Conservation (phyloP, 64 coral and sea anemone genomes). For the Montipora foliosa region DNA sequence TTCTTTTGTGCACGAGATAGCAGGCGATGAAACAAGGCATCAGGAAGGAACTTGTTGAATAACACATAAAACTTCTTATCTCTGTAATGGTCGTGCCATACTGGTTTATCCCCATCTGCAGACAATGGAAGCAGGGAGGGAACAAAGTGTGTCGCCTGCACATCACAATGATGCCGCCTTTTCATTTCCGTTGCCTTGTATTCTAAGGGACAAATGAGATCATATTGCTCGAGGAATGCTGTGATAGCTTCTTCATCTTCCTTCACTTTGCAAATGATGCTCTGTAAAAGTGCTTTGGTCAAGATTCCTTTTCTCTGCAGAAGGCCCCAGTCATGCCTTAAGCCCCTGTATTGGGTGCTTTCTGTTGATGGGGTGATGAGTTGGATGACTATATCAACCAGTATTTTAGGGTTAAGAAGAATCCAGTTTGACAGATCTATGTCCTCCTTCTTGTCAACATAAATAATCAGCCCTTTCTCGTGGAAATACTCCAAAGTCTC, state of each 20-base stretch:
- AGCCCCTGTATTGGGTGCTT: neutral
- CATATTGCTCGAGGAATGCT: too few species aligned
- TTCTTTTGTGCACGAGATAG: conserved; percentile 72
- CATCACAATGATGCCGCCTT: neutral
- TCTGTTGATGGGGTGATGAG: too few species aligned
- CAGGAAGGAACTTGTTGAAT: conserved; percentile 61
- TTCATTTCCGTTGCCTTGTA: neutral
- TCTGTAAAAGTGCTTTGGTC: too few species aligned
- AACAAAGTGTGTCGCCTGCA: conserved; percentile 57
- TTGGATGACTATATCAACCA: too few species aligned
- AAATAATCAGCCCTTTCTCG: conserved; percentile 26
- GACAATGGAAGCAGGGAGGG: conserved; percentile 52
- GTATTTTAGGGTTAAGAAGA: too few species aligned
- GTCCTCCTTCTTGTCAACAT: too few species aligned
- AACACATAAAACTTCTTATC: conserved; percentile 70
- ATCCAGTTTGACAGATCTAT: too few species aligned
- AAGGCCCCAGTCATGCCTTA: conserved; percentile 28
- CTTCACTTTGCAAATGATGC: too few species aligned
- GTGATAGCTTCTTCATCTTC: too few species aligned
- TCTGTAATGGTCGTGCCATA: conserved; percentile 33
- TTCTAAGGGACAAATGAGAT: neutral
- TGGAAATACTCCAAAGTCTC: conserved; percentile 84
- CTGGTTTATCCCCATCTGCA: neutral
- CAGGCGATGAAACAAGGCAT: conserved; percentile 66
- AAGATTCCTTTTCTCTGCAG: neutral